Conservation (phyloP, 2,113 vertebrate genomes). For the Thinocorus orbignyianus region DNA sequence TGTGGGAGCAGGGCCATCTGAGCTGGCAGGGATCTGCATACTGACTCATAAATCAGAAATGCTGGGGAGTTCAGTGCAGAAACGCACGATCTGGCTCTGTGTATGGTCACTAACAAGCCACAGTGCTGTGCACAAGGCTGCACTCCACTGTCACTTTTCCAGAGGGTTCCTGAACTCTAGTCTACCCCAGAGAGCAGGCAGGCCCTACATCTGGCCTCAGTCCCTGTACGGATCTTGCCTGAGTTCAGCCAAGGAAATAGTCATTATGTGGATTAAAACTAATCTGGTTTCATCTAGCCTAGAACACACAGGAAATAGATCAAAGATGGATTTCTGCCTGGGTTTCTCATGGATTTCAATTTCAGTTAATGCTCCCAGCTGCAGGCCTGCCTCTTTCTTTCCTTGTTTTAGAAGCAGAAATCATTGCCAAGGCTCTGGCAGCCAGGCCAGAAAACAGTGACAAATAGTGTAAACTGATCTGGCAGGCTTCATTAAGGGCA, state of each 20-base stretch:
- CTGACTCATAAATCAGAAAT: neutral
- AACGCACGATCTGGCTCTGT: neutral
- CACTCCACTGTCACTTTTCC: neutral
- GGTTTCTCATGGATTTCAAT: conserved; percentile 13
- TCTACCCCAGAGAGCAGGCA: neutral
- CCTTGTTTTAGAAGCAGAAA: neutral
- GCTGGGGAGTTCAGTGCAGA: neutral
- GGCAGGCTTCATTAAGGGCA: conserved; percentile 44
- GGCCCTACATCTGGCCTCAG: neutral
- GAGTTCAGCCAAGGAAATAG: conserved; percentile 18
- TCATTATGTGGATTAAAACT: conserved; percentile 36
- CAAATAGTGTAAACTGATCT: conserved; percentile 42
- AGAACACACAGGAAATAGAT: conserved; percentile 16
- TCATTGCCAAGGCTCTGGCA: conserved; percentile 15
- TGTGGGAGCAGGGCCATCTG: neutral
- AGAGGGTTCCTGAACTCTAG: neutral
- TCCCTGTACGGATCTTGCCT: neutral
- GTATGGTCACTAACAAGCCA: neutral
- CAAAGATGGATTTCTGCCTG: conserved; percentile 28
- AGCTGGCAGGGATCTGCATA: neutral
- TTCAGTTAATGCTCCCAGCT: neutral
- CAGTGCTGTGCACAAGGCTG: neutral
- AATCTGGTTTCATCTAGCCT: conserved; percentile 40
- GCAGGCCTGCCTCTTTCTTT: neutral
- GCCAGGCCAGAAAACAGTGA: conserved; percentile 32